Evolutionary conservation across 2,113 vertebrate genomes (phyloP).

Genomic region (Anoura caudifer): DNA sequence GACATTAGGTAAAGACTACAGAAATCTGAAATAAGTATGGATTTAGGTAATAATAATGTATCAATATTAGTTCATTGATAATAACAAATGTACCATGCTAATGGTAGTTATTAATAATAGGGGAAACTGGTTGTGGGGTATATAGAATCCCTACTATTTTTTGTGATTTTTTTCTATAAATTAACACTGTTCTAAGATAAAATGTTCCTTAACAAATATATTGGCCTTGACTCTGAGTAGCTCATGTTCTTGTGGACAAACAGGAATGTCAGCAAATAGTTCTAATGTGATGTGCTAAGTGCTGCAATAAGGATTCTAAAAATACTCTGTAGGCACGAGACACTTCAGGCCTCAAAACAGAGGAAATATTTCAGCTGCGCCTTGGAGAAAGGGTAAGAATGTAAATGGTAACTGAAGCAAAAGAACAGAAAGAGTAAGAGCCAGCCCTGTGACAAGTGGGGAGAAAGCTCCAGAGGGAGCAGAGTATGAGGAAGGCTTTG

Average conservation of each 20-base stretch:
- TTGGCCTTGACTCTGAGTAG: not conserved
- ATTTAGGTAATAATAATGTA: not conserved
- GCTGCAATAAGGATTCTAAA: not conserved
- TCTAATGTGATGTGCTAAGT: not conserved
- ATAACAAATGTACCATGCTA: not conserved
- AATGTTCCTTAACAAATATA: not conserved
- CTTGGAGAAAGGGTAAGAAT: not conserved
- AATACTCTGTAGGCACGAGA: not conserved
- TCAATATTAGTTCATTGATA: not conserved
- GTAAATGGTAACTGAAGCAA: not conserved
- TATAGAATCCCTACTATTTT: not conserved
- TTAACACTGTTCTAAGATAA: not conserved
- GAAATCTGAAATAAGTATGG: not conserved
- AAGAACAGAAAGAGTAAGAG: not conserved
- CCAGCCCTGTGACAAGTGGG: not conserved
- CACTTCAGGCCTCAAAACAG: not conserved
- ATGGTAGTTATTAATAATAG: not conserved
- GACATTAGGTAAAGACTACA: not conserved
- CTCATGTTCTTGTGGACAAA: not conserved
- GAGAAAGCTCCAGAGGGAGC: not conserved
- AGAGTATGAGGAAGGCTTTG: not conserved
- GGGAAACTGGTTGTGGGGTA: not conserved
- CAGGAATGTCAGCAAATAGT: not conserved
- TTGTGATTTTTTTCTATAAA: not conserved
- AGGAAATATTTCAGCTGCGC: not conserved